phyloP scores from a whole-genome alignment of 2,797 vertebrate species.

The Sebastes nivosus region DNA sequence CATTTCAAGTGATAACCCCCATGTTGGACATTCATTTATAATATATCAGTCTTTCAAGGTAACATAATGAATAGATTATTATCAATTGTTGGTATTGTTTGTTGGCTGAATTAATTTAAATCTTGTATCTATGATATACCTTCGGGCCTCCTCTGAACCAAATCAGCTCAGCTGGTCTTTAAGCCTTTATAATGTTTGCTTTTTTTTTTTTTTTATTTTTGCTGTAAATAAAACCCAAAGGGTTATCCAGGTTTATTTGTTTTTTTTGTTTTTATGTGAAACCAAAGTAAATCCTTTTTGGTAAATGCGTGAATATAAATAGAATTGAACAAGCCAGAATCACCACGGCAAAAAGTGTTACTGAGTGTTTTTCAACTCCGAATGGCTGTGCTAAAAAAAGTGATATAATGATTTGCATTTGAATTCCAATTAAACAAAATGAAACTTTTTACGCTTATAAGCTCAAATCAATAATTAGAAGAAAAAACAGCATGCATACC shows the following conservation, averaged over 20 bases:
- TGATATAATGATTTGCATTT: background rate
- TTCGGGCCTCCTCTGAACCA: background rate
- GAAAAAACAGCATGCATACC: constrained; percentile 4
- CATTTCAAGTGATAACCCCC: no score
- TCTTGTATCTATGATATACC: background rate
- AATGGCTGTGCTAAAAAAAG: background rate
- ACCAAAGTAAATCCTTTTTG: background rate
- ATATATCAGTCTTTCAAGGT: background rate
- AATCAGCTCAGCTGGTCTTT: background rate
- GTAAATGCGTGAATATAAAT: background rate
- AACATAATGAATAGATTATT: background rate
- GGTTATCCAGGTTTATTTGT: background rate
- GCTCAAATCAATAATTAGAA: constrained; percentile 8
- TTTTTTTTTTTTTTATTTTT: background rate
- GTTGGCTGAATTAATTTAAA: background rate
- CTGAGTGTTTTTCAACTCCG: background rate
- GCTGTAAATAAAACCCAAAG: background rate
- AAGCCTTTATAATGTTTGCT: background rate
- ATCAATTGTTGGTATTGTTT: background rate
- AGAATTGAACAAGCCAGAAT: background rate
- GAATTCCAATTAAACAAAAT: constrained; percentile 27
- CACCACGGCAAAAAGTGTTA: background rate
- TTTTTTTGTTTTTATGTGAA: background rate
- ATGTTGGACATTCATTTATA: background rate
- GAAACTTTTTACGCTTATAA: constrained; percentile 17